These are phyloP conservation scores for Parnassius apollo DNA, from an alignment of 2,888 invertebrate species.

Conservation along the genomic window DNA sequence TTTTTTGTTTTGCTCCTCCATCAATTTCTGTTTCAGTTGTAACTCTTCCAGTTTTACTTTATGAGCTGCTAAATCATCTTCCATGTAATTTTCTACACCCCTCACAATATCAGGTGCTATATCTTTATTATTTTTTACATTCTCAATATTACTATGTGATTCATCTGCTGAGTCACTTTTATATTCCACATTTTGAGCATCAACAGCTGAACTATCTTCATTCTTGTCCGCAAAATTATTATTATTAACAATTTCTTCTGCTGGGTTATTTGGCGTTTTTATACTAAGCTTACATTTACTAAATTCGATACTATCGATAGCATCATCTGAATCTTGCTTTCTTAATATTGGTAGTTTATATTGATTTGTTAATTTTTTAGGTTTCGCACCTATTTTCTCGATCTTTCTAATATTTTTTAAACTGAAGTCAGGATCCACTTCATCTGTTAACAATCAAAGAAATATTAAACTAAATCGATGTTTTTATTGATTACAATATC, in stretches of 20 bases:
- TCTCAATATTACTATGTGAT: constrained; percentile 26
- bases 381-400: constrained; percentile 48
- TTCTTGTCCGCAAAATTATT: constrained; percentile 30
- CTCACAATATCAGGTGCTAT: constrained; percentile 57
- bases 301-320: constrained; percentile 57
- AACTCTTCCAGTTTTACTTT: constrained; percentile 83
- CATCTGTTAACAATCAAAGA: constrained; percentile 3
- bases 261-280: constrained; percentile 44
- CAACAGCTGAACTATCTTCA: constrained; percentile 10
- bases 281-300: constrained; percentile 69
- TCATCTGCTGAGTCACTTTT: constrained; percentile 23
- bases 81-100: constrained; percentile 59
- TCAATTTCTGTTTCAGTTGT: constrained; percentile 85
- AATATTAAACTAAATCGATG: background rate
- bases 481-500: no score
- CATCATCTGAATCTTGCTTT: constrained; percentile 56
- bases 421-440: constrained; percentile 41
- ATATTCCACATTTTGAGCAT: constrained; percentile 31
- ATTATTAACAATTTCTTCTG: constrained; percentile 32
- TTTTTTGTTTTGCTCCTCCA: constrained; percentile 90
- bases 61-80: constrained; percentile 64
- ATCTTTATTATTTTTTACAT: constrained; percentile 42
- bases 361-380: constrained; percentile 39
- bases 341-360: constrained; percentile 46
- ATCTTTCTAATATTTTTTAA: constrained; percentile 43